These are phyloP conservation scores for Sebastes oblongus DNA, from an alignment of 2,797 vertebrate species.

Conservation along the genomic window DNA sequence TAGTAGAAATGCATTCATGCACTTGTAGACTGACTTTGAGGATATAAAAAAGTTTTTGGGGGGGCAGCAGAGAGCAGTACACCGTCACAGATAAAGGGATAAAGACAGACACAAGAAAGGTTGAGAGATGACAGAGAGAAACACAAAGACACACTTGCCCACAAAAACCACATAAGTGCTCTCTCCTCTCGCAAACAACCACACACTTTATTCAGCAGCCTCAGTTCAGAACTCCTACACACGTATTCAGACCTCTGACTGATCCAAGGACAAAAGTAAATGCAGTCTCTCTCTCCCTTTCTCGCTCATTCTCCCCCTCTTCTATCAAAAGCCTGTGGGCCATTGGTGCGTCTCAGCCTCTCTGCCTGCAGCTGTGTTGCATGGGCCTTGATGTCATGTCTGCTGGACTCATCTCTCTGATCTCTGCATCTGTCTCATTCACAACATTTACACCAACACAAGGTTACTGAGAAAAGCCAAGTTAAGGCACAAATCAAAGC, in stretches of 20 bases:
- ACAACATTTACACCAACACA: not conserved
- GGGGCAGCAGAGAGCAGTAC: not conserved
- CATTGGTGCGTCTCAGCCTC: not conserved
- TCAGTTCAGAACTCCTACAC: conserved; percentile 19
- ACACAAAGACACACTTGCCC: not conserved
- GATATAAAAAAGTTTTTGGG: not conserved
- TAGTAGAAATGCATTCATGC: not conserved
- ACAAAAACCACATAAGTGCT: conserved; percentile 1
- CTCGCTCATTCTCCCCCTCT: conserved; percentile 1
- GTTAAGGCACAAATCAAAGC: not conserved
- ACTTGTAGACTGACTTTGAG: not conserved
- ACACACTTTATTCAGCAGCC: not conserved
- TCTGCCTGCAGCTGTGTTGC: conserved; percentile 31
- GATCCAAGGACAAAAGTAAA: conserved; percentile 33
- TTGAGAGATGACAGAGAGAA: conserved; percentile 18
- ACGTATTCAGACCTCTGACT: conserved; percentile 14
- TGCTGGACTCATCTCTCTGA: conserved; percentile 23
- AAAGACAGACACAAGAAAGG: not conserved
- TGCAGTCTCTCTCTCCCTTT: conserved; percentile 1
- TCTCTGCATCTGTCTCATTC: conserved; percentile 5
- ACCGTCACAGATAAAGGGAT: not conserved
- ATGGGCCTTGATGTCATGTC: conserved; percentile 11
- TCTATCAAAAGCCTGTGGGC: conserved; percentile 16
- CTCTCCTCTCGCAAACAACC: not conserved
- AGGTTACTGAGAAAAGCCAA: not conserved